phyloP scores from a whole-genome alignment of 2,113 vertebrate species.

The Rhegmatorhina hoffmannsi region DNA sequence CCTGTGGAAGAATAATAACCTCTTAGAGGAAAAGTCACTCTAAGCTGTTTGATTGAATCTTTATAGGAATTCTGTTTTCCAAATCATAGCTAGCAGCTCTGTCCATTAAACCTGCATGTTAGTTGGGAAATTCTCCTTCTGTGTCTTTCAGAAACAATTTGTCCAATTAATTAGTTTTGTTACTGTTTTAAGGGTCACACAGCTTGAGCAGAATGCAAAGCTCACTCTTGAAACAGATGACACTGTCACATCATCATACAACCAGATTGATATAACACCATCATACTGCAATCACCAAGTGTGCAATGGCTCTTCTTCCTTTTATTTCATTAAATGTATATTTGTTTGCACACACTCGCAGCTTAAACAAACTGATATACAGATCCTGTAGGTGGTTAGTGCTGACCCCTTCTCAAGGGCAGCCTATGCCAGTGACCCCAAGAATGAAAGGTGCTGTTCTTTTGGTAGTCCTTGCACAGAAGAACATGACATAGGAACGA shows the following conservation, averaged over 20 bases:
- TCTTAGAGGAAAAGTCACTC: neutral
- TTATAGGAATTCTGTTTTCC: neutral
- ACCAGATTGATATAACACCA: neutral
- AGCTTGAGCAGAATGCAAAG: neutral
- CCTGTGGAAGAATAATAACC: neutral
- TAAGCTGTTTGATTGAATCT: neutral
- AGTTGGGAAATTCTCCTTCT: neutral
- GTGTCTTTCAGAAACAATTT: neutral
- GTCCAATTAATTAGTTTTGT: neutral
- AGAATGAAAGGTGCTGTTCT: neutral
- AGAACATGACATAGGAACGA: neutral
- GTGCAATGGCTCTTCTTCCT: neutral
- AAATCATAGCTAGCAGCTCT: neutral
- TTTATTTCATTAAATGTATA: neutral
- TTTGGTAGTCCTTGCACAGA: neutral
- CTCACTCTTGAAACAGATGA: neutral
- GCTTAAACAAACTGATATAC: neutral
- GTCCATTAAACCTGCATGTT: neutral
- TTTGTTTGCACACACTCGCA: neutral
- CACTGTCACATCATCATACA: neutral
- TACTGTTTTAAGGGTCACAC: neutral
- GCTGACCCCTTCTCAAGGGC: neutral
- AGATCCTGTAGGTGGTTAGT: neutral
- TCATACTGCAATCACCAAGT: neutral
- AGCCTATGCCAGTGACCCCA: neutral